Conservation (phyloP, 2,113 vertebrate genomes). For the Plestiodon gilberti region DNA sequence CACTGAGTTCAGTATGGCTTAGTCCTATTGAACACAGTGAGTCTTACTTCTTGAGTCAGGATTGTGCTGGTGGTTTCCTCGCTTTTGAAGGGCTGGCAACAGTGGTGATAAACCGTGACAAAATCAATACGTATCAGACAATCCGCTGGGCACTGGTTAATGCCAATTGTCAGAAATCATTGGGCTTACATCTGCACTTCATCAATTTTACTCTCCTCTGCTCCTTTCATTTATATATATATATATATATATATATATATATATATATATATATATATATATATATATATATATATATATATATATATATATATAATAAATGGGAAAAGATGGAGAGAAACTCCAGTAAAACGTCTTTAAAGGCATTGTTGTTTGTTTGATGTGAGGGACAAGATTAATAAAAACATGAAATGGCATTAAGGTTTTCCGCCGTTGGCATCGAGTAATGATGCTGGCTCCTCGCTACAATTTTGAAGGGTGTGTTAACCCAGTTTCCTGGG, state of each 20-base stretch:
- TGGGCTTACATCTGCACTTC: conserved; percentile 63
- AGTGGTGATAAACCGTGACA: background rate
- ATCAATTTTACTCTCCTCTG: conserved; percentile 46
- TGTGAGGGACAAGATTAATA: conserved; percentile 75
- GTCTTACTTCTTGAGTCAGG: no score
- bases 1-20: no score
- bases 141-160: conserved; percentile 44
- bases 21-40: no score
- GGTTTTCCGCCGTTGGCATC: conserved; percentile 65
- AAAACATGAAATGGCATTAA: conserved; percentile 72
- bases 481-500: conserved; percentile 79
- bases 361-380: conserved; percentile 74
- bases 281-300: no score
- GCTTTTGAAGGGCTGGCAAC: background rate
- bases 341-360: conserved; percentile 64
- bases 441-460: conserved; percentile 62
- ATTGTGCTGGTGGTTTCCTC: background rate
- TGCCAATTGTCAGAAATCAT: conserved; percentile 59
- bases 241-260: no score
- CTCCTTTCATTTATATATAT: conserved; percentile 50
- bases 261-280: no score
- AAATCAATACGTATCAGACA: conserved; percentile 49
- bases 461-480: conserved; percentile 76
- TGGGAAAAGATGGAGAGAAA: background rate
- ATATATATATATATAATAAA: no score